phyloP scores from a whole-genome alignment of 2,888 invertebrate genomes.

The Caenorhabditis sp. region DNA sequence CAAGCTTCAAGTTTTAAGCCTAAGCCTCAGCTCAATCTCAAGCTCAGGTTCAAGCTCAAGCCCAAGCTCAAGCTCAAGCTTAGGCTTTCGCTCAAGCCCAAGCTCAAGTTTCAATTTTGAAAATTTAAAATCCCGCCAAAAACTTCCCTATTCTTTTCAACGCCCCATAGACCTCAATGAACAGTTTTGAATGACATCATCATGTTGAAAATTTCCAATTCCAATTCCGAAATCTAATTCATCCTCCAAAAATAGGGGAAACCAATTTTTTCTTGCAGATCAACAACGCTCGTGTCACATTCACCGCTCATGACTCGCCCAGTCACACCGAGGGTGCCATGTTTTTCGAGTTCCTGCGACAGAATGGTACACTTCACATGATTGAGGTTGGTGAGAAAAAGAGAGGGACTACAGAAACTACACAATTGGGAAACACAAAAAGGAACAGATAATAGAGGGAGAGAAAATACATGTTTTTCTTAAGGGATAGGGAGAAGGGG shows the following conservation, averaged over 20 bases:
- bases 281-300: constrained; percentile 77
- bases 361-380: constrained; percentile 77
- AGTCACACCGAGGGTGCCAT: constrained; percentile 71
- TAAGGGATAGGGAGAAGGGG: too few species aligned
- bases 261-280: too few species aligned
- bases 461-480: background rate
- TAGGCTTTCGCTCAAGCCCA: too few species aligned
- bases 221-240: background rate
- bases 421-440: background rate
- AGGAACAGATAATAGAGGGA: background rate
- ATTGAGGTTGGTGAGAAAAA: constrained; percentile 72
- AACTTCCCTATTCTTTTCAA: too few species aligned
- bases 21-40: too few species aligned
- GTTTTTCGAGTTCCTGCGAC: constrained; percentile 73
- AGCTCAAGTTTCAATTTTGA: too few species aligned
- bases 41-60: too few species aligned
- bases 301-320: constrained; percentile 75
- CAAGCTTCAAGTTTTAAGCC: too few species aligned
- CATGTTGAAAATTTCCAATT: background rate
- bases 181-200: background rate
- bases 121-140: too few species aligned
- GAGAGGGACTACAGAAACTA: constrained; percentile 17
- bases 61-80: too few species aligned
- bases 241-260: background rate
- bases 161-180: background rate